Conservation (phyloP, 2,888 invertebrate species). For the Pammene fasciana region DNA sequence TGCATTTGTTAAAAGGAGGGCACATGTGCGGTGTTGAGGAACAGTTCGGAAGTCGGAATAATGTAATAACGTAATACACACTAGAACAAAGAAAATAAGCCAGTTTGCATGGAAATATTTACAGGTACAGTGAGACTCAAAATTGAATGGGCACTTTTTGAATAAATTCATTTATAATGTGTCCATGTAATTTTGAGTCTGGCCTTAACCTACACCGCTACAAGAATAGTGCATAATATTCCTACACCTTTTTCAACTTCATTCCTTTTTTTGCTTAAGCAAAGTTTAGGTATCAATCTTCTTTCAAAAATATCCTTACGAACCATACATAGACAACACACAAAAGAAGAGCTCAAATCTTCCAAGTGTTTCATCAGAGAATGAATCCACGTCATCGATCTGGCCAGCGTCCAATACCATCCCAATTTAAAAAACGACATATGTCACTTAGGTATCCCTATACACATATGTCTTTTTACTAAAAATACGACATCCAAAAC, state of each 20-base stretch:
- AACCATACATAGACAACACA: not conserved
- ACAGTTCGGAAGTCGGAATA: too few relatives aligned
- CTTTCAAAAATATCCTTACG: not conserved
- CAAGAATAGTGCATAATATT: too few relatives aligned
- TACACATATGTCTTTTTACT: not conserved
- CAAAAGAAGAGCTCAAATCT: constrained; percentile 31
- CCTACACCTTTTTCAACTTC: not conserved
- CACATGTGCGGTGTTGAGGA: too few relatives aligned
- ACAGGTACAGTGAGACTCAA: too few relatives aligned
- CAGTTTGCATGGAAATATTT: too few relatives aligned
- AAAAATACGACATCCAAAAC: not conserved
- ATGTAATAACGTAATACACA: too few relatives aligned
- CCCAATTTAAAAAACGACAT: constrained; percentile 1
- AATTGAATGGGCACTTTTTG: too few relatives aligned
- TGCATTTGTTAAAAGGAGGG: too few relatives aligned
- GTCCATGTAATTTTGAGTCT: too few relatives aligned
- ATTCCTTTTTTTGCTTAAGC: not conserved
- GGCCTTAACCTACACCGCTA: too few relatives aligned
- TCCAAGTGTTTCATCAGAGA: constrained; percentile 36
- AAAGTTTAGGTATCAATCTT: constrained; percentile 1
- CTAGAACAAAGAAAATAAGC: too few relatives aligned
- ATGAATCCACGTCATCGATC: constrained; percentile 46
- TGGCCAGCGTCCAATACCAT: constrained; percentile 52
- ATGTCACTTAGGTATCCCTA: not conserved
- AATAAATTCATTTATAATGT: too few relatives aligned